These are phyloP conservation scores for Myiotriccus ornatus DNA, from an alignment of 2,797 vertebrate genomes.

Conservation along the genomic window DNA sequence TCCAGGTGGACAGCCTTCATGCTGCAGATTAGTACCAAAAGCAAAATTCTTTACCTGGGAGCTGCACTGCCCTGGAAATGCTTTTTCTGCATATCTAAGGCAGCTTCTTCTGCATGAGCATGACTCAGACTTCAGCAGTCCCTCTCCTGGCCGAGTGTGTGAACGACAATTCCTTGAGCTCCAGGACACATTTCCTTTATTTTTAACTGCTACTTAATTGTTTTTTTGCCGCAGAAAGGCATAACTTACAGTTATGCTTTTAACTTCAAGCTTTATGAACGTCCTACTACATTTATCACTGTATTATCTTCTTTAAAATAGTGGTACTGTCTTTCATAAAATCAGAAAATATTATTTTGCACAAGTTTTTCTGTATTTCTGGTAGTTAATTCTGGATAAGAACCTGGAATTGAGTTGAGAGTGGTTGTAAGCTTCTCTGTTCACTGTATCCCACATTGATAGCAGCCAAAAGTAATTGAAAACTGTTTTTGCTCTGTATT, in stretches of 20 bases:
- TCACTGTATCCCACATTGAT: not conserved
- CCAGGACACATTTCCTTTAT: not conserved
- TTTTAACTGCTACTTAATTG: not conserved
- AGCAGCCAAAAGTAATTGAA: not conserved
- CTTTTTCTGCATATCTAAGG: not conserved
- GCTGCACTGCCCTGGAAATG: not conserved
- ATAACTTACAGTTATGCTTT: not conserved
- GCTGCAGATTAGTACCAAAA: not conserved
- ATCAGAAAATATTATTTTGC: not conserved
- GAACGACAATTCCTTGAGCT: not conserved
- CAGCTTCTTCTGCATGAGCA: not conserved
- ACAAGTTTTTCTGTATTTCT: not conserved
- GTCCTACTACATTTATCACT: not conserved
- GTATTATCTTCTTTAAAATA: not conserved
- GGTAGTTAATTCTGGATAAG: not conserved
- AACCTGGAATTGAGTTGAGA: not conserved
- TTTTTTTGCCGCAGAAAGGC: not conserved
- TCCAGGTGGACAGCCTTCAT: not conserved
- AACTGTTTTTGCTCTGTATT: not conserved
- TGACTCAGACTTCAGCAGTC: conserved; percentile 31
- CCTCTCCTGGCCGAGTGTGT: conserved; percentile 49
- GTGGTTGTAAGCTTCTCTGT: not conserved
- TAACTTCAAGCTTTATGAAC: not conserved
- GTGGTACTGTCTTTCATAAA: not conserved
- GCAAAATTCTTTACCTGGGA: not conserved